phyloP scores from a whole-genome alignment of 2,113 vertebrate genomes.

The Felis chaus region DNA sequence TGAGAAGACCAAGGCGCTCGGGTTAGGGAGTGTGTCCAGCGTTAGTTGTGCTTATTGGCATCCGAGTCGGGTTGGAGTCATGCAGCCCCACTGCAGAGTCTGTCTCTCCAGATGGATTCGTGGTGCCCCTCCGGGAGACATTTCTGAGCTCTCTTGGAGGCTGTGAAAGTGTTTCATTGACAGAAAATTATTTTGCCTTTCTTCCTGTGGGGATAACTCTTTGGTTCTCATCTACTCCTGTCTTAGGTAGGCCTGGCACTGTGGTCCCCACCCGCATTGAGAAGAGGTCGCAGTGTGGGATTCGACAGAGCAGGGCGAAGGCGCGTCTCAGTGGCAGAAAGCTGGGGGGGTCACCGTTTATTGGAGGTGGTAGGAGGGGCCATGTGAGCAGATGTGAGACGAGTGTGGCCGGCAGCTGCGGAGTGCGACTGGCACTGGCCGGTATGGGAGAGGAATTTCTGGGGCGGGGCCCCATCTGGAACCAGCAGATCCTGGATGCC shows the following conservation, averaged over 20 bases:
- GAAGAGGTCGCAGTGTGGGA: fast-evolving
- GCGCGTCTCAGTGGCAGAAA: background rate
- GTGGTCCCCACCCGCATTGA: fast-evolving
- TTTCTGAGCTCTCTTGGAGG: background rate
- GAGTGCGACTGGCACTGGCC: background rate
- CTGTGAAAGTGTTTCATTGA: background rate
- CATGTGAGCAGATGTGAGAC: background rate
- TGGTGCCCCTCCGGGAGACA: background rate
- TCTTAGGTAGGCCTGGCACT: background rate
- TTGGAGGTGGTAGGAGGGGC: background rate
- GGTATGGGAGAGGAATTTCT: background rate
- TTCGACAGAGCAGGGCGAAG: background rate
- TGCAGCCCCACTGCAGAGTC: background rate
- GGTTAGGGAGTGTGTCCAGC: fast-evolving
- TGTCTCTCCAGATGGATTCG: background rate
- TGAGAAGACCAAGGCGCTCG: background rate
- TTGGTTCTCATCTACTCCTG: background rate
- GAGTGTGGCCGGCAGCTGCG: fast-evolving
- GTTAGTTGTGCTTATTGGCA: background rate
- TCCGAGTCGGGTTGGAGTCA: background rate
- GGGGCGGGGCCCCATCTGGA: background rate
- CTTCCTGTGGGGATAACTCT: background rate
- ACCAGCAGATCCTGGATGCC: background rate
- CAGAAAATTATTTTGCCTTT: background rate
- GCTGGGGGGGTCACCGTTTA: fast-evolving